Evolutionary conservation across 2,888 invertebrate species (phyloP), one percentile per base, ranked within the genome.

Genomic region (Cerastoderma edule): DNA sequence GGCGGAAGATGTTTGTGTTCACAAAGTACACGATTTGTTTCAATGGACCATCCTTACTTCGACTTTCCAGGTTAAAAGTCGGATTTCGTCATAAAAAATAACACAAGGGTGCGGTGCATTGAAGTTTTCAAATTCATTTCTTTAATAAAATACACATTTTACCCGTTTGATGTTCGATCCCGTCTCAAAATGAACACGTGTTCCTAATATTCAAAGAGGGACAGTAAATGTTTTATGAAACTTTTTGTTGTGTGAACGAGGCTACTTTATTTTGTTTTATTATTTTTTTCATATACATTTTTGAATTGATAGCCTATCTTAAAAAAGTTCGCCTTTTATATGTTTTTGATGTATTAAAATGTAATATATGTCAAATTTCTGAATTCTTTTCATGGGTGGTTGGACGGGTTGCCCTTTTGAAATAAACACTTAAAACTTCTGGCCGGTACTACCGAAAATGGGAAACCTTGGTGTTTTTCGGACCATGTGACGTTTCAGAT

Each of bases 361-460:
- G 60, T 60, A 60, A 60, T 60, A 60, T 60, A 60, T 60, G 60
- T 60, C 60, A 60, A 60, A 60, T 35, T 60, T n/a, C 39, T 60
- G 39, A 39, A 39, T 60, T 35, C 39, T 35, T 56, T 28, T 39
- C 60, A 60, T 27, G 60, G 60, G 39, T 60, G 39, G 39, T 35
- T 60, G 27, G 39, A 60, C 39, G 39, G 60, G 60, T 22, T 39
- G 60, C 35, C 60, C 60, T 60, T 60, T 60, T 60, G 60, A 60
- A 60, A 60, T 60, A 60, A 27, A 60, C n/a, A n/a, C n/a, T n/a
- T n/a, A n/a, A n/a, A n/a, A n/a, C n/a, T n/a, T n/a, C n/a, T n/a
- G n/a, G n/a, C n/a, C n/a, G n/a, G n/a, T n/a, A n/a, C n/a, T n/a
- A n/a, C n/a, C n/a, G n/a, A n/a, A n/a, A n/a, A n/a, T n/a, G n/a